phyloP scores from a whole-genome alignment of 1,140 invertebrate species.

The Philotrypesis tridentata region DNA sequence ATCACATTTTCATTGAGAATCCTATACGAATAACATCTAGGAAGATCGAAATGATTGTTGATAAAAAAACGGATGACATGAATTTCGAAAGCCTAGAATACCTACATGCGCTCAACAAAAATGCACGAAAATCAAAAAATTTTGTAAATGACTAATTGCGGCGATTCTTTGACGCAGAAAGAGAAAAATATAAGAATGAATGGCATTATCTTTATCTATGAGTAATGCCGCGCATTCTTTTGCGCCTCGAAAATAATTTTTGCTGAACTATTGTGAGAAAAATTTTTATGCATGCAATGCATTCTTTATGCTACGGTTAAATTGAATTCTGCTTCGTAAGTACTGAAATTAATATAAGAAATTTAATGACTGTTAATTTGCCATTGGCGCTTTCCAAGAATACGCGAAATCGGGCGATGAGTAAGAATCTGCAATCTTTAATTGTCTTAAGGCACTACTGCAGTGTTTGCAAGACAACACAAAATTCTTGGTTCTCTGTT shows the following conservation, averaged over 20 bases:
- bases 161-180: neutral
- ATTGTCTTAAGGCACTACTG: too few relatives aligned
- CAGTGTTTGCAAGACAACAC: neutral
- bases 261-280: neutral
- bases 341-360: too few relatives aligned
- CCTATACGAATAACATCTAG: too few relatives aligned
- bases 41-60: too few relatives aligned
- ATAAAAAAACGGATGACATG: too few relatives aligned
- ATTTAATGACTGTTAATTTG: neutral
- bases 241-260: neutral
- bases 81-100: too few relatives aligned
- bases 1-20: too few relatives aligned
- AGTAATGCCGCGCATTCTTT: constrained; percentile 9
- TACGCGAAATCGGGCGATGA: neutral
- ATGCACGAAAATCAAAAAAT: neutral
- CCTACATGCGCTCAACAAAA: neutral
- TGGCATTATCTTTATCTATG: constrained; percentile 36
- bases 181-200: constrained; percentile 5
- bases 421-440: neutral
- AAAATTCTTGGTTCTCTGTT: neutral
- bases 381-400: neutral
- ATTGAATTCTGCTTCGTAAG: too few relatives aligned
- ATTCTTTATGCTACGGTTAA: too few relatives aligned
- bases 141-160: neutral
- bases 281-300: neutral